These are phyloP conservation scores for Junonia oenone DNA, from an alignment of 2,888 invertebrate genomes.

Conservation along the genomic window DNA sequence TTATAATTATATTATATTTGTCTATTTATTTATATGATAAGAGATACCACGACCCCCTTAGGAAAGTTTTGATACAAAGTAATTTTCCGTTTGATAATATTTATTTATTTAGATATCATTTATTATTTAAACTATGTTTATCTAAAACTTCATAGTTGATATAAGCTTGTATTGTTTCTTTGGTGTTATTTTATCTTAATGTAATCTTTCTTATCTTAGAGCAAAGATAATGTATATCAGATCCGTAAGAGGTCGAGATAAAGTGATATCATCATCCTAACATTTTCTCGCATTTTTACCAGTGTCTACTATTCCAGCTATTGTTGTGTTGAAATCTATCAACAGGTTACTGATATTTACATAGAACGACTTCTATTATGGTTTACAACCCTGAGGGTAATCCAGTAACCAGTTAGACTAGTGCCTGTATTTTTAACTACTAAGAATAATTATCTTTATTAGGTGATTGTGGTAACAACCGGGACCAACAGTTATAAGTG, in stretches of 20 bases:
- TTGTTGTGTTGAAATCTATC: too few species aligned
- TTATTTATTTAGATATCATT: not conserved
- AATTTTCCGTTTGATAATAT: conserved; percentile 1
- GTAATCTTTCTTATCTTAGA: not conserved
- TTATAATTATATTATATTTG: not conserved
- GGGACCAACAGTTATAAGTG: too few species aligned
- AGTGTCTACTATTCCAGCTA: too few species aligned
- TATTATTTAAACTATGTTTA: not conserved
- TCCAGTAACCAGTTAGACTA: too few species aligned
- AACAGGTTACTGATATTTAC: too few species aligned
- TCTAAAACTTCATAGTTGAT: not conserved
- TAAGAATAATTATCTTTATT: too few species aligned
- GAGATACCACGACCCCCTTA: not conserved
- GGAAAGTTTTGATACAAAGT: not conserved
- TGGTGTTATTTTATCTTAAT: not conserved
- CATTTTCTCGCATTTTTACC: too few species aligned
- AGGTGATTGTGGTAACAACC: too few species aligned
- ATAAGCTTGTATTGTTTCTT: not conserved
- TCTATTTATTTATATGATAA: not conserved
- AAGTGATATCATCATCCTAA: too few species aligned
- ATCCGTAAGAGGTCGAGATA: not conserved
- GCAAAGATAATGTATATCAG: not conserved
- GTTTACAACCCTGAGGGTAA: too few species aligned
- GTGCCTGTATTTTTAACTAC: too few species aligned
- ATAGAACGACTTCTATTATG: too few species aligned